Base-by-base conservation (phyloP, 1,140 invertebrate species). In the Drosophila gunungcola region DNA sequence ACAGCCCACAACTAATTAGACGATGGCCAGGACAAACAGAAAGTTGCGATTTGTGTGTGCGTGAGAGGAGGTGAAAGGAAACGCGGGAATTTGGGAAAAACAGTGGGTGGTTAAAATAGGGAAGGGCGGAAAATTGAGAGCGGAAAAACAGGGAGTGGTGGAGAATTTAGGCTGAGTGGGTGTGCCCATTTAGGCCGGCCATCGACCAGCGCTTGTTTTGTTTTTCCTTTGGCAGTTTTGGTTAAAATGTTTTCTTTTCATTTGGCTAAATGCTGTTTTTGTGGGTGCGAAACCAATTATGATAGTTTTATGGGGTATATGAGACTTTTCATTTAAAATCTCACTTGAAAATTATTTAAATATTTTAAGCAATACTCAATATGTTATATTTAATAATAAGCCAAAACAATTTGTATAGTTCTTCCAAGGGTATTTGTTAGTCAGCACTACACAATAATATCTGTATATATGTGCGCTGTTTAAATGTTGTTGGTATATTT, bases 1-100 rank as follows among this genome's bases (percentile, higher is more conserved):
- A 56, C 60, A 25, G 72, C 72, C 73, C 61, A 67, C 72, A 75
- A 74, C 61, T 75, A 58, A 75, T 75, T 75, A 75, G 60, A 38
- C 42, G 36, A 63, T 54, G 57, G 48, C 34, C 55, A 27, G 43
- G 70, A 36, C 53, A 51, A 73, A 73, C 45, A 52, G 51, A 74
- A 36, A 55, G 48, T 61, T 75, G 53, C 78, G 78, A 80, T 80
- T 80, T 76, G 64, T 72, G 54, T 42, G 46, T 27, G 61, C 61
- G 63, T 56, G 32, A 27, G 46, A 65, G 57, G 36, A 46, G 25
- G 21, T 13, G 27, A 32, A 12, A 32, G 25, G 32, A 46, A 56
- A 34, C 4, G 16, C 11, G 25, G 13, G 34, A 5, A 48, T 68
- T 32, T 2, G 42, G 16, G 2, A 51, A 13, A 51, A 51, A 13